phyloP scores from a whole-genome alignment of 2,113 vertebrate species.

The Galemys pyrenaicus region DNA sequence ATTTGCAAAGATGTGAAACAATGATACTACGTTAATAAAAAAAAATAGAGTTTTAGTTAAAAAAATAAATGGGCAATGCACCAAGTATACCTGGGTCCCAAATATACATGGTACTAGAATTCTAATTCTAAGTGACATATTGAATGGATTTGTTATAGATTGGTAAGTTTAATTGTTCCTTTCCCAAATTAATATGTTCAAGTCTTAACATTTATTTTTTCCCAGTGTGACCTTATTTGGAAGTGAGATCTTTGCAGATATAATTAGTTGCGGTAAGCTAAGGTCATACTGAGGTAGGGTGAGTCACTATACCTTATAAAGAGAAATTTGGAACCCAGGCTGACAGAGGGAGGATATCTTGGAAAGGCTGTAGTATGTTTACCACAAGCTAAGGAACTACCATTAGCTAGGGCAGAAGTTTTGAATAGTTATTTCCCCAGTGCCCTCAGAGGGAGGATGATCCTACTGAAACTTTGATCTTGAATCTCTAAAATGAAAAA shows the following conservation, averaged over 20 bases:
- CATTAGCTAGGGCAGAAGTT: too few relatives aligned
- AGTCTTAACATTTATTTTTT: not conserved
- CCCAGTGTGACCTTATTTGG: not conserved
- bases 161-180: not conserved
- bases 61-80: not conserved
- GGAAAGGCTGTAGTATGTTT: not conserved
- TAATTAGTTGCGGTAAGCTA: not conserved
- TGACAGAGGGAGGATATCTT: not conserved
- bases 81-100: not conserved
- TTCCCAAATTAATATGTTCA: not conserved
- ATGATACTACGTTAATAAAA: too few relatives aligned
- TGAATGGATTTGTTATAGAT: not conserved
- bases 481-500: not conserved
- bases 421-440: not conserved
- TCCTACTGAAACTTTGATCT: not conserved
- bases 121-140: not conserved
- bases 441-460: not conserved
- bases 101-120: not conserved
- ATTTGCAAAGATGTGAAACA: too few relatives aligned
- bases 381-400: not conserved
- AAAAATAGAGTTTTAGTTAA: not conserved
- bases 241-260: not conserved
- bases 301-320: not conserved
- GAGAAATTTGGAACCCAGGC: not conserved
- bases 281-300: too few relatives aligned